phyloP scores from a whole-genome alignment of 1,140 invertebrate species.

The Ips typographus region DNA sequence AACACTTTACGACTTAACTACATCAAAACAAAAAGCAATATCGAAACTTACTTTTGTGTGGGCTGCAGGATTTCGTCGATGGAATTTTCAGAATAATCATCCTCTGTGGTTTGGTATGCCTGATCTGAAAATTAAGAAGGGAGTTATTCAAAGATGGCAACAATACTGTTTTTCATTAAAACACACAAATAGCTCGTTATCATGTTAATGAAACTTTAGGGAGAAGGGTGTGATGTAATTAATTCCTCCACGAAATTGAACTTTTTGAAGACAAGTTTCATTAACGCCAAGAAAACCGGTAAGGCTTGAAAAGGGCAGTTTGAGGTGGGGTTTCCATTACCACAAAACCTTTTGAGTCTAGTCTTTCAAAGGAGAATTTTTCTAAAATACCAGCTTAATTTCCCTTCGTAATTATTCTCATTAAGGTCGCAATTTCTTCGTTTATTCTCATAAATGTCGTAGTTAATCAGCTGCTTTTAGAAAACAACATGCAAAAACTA shows the following conservation, averaged over 20 bases:
- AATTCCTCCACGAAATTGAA: neutral
- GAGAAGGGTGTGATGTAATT: neutral
- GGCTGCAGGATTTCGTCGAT: constrained; percentile 52
- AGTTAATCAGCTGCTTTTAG: neutral
- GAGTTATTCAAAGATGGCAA: neutral
- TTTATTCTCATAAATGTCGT: no score
- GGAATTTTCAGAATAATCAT: constrained; percentile 54
- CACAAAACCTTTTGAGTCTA: no score
- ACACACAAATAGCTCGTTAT: neutral
- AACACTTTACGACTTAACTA: neutral
- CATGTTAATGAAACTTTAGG: constrained; percentile 3
- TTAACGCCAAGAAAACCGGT: neutral
- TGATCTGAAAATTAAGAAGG: constrained; percentile 50
- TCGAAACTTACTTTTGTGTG: constrained; percentile 52
- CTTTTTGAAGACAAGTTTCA: neutral
- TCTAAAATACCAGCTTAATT: no score
- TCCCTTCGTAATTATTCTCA: neutral
- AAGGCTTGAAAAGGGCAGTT: no score
- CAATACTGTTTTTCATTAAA: constrained; percentile 1
- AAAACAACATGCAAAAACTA: constrained; percentile 1
- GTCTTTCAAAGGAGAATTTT: no score
- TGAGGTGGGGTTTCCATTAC: no score
- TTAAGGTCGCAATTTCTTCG: neutral
- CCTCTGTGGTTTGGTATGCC: constrained; percentile 45
- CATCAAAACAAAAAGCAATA: no score